Conservation (phyloP, 2,797 vertebrate genomes). For the Pipistrellus pygmaeus region DNA sequence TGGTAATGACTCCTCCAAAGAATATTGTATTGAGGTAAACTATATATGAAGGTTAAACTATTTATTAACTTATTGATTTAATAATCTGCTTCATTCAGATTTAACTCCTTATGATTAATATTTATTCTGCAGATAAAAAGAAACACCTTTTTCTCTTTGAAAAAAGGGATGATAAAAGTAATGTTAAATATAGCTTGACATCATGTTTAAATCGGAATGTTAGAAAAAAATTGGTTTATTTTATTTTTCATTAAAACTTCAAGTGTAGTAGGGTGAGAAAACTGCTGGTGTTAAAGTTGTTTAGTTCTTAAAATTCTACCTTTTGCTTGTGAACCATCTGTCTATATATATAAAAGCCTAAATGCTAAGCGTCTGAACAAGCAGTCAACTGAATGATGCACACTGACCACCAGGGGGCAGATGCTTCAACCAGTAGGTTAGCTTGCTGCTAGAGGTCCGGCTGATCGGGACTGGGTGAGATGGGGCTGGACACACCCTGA, state of each 20-base stretch:
- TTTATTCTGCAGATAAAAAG: slow-evolving; percentile 19
- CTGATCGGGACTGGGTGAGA: too few species aligned
- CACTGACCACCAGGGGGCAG: too few species aligned
- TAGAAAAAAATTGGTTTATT: neutral
- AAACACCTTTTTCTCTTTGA: neutral
- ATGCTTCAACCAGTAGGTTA: too few species aligned
- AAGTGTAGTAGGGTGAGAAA: neutral
- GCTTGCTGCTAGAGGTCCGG: too few species aligned
- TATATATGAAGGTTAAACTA: slow-evolving; percentile 31
- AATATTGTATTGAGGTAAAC: slow-evolving; percentile 29
- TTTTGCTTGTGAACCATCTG: neutral
- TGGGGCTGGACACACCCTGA: too few species aligned
- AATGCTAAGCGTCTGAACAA: too few species aligned
- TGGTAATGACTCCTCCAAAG: neutral
- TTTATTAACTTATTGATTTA: slow-evolving; percentile 37
- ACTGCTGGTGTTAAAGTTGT: neutral
- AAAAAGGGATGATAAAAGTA: neutral
- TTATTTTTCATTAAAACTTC: slow-evolving; percentile 12
- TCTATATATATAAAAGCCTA: too few species aligned
- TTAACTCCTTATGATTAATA: neutral
- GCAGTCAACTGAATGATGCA: too few species aligned
- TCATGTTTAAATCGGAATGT: neutral
- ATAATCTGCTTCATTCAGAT: neutral
- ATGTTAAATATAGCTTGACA: neutral
- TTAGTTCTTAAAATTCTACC: neutral